Evolutionary conservation across 2,888 invertebrate genomes (phyloP).

Genomic region (Caenorhabditis sp.): DNA sequence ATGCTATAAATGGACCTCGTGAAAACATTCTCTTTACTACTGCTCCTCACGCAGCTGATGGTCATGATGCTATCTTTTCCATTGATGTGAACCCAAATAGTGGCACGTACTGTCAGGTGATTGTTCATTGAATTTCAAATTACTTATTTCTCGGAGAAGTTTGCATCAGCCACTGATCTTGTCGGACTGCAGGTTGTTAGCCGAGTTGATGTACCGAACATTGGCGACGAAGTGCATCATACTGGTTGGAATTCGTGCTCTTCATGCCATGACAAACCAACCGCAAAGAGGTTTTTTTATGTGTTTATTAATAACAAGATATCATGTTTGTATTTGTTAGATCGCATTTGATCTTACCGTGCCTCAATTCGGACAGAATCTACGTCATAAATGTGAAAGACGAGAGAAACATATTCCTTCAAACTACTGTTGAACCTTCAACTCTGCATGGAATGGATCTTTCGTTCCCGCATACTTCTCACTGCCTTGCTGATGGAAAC

Average conservation of each 20-base stretch:
- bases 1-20: slow-evolving; percentile 88
- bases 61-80: slow-evolving; percentile 90
- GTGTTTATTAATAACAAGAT: not conserved
- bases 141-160: not conserved
- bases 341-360: slow-evolving; percentile 88
- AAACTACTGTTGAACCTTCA: slow-evolving; percentile 86
- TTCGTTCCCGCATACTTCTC: slow-evolving; percentile 92
- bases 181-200: slow-evolving; percentile 86
- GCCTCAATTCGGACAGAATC: slow-evolving; percentile 87
- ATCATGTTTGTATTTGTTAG: slow-evolving; percentile 79
- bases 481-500: slow-evolving; percentile 92
- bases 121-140: not conserved
- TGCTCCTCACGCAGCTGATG: slow-evolving; percentile 82
- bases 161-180: slow-evolving; percentile 7
- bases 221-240: slow-evolving; percentile 93
- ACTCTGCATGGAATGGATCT: slow-evolving; percentile 87
- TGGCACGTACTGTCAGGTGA: slow-evolving; percentile 82
- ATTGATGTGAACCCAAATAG: slow-evolving; percentile 93
- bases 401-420: slow-evolving; percentile 71
- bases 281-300: slow-evolving; percentile 45
- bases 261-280: slow-evolving; percentile 84
- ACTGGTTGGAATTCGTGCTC: slow-evolving; percentile 97
- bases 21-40: slow-evolving; percentile 89
- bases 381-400: slow-evolving; percentile 85
- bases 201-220: slow-evolving; percentile 86